phyloP scores from a whole-genome alignment of 2,888 invertebrate species.

The Spicauda simplicius region DNA sequence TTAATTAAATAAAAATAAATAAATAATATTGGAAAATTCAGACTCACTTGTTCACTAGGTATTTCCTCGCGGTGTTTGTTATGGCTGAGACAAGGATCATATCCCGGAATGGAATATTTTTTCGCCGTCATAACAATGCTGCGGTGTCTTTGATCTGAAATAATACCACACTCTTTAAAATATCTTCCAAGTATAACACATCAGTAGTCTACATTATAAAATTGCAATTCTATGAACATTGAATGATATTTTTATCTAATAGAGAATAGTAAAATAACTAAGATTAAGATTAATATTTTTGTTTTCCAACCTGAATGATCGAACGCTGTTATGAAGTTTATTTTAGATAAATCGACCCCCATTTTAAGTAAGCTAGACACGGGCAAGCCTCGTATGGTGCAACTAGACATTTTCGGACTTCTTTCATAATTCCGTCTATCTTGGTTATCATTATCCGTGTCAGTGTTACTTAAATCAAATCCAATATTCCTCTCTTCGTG shows the following conservation, averaged over 20 bases:
- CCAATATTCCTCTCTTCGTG: background rate
- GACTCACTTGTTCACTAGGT: conserved; percentile 53
- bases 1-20: no score
- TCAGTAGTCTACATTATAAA: background rate
- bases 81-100: conserved; percentile 44
- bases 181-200: background rate
- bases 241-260: no score
- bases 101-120: conserved; percentile 48
- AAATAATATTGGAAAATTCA: background rate
- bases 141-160: conserved; percentile 43
- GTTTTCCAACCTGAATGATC: conserved; percentile 50
- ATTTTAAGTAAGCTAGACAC: conserved; percentile 53
- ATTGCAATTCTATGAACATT: no score
- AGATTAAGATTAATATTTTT: no score
- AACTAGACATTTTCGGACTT: conserved; percentile 1
- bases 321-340: conserved; percentile 58
- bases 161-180: background rate
- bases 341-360: conserved; percentile 61
- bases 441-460: no score
- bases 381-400: conserved; percentile 41
- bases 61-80: conserved; percentile 50
- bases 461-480: background rate
- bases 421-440: background rate
- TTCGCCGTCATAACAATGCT: conserved; percentile 49
- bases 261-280: no score